A percentile compares a stretch with the other conserved stretches of the same genome.
Evolutionary conservation across 2,797 vertebrate species (phyloP).

Genomic region (Phoeniculus purpureus): DNA sequence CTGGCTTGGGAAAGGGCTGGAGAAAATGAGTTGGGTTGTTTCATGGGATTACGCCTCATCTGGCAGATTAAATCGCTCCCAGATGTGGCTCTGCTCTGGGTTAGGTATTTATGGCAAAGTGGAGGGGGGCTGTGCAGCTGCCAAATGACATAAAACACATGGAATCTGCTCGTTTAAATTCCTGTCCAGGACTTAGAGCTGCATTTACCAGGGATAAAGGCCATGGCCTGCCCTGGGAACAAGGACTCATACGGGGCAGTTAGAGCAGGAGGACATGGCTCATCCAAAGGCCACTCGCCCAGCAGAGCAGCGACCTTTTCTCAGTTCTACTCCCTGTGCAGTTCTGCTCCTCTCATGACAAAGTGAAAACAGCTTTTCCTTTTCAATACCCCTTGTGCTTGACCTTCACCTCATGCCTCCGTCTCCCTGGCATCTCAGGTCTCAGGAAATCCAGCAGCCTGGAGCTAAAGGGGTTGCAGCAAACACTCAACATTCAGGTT

Average conservation of each 20-base stretch:
- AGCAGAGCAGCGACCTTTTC: background rate
- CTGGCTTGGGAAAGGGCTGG: background rate
- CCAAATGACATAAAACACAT: constrained; percentile 56
- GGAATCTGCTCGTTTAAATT: constrained; percentile 41
- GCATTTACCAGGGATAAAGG: constrained; percentile 16
- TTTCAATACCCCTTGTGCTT: background rate
- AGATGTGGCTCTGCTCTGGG: constrained; percentile 58
- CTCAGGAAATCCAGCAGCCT: fast-evolving
- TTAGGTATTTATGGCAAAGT: constrained; percentile 49
- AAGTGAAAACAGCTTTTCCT: background rate
- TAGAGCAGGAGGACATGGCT: background rate
- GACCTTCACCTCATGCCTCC: background rate
- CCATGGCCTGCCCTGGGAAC: background rate
- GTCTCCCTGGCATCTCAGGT: background rate
- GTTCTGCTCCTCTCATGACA: background rate
- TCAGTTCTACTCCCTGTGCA: background rate
- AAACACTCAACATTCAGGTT: background rate
- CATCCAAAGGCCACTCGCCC: background rate
- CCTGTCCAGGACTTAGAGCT: background rate
- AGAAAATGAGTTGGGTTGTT: constrained; percentile 17
- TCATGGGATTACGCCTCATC: constrained; percentile 42
- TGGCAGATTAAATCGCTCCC: constrained; percentile 59
- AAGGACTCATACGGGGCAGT: background rate
- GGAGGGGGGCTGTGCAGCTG: background rate
- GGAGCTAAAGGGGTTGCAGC: background rate